phyloP scores from a whole-genome alignment of 2,888 invertebrate genomes.

The Diaperis boleti region DNA sequence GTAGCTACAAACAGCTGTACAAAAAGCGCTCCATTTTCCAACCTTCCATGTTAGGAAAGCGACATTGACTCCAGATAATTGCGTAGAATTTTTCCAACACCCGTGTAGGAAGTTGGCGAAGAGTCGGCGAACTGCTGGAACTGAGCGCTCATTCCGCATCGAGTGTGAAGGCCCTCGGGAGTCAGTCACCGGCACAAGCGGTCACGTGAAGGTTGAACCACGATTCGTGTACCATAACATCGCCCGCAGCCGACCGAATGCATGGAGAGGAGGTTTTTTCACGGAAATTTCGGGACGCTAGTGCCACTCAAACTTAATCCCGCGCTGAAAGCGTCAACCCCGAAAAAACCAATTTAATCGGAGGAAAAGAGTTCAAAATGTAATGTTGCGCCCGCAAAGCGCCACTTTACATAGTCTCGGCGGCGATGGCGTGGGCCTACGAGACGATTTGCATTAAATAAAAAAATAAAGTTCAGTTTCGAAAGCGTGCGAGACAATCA shows the following conservation, averaged over 20 bases:
- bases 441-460: neutral
- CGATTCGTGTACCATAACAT: slow-evolving; percentile 32
- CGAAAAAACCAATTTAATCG: slow-evolving; percentile 30
- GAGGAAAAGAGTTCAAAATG: slow-evolving; percentile 20
- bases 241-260: slow-evolving; percentile 20
- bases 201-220: slow-evolving; percentile 36
- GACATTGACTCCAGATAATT: neutral
- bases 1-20: no score
- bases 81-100: neutral
- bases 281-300: neutral
- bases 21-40: no score
- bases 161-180: slow-evolving; percentile 33
- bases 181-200: slow-evolving; percentile 35
- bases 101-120: slow-evolving; percentile 3
- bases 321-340: slow-evolving; percentile 10
- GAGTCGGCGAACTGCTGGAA: slow-evolving; percentile 10
- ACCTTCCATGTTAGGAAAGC: neutral
- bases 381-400: neutral
- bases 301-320: slow-evolving; percentile 28
- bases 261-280: neutral
- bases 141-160: slow-evolving; percentile 11
- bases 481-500: no score
- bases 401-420: slow-evolving; percentile 11
- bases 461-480: no score
- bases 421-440: no score